Evolutionary conservation across 2,888 invertebrate genomes (phyloP), one percentile per base, ranked within the genome.

Genomic region (Furcula furcula): DNA sequence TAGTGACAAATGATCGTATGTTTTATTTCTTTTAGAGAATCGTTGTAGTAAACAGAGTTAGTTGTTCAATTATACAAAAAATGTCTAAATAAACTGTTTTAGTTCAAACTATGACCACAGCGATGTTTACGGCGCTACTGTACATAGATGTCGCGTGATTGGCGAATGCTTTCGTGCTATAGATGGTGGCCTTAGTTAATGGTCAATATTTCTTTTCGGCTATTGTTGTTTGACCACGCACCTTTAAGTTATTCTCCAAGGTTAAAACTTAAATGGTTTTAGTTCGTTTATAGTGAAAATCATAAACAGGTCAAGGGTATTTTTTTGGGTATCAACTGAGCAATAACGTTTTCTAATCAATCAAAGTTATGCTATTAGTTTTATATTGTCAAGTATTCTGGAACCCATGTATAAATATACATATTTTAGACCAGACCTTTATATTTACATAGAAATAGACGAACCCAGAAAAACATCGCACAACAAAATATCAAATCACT

Each of bases 151-250:
- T 66, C 51, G 64, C 62, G 63, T 64, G 61, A 51, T 43, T 33
- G 29, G 30, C 40, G 13, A 49, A 51, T 45, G 63, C 61, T 51
- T 50, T 40, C n/a, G 36, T 43, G 33, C 55, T 50, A 42, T 39
- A 39, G n/a, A n/a, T 46, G 69, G 71, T 66, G 56, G 66, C 44
- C 60, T 47, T 26, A 10, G 35, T 46, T 67, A 67, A 74, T 47
- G 67, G 73, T 50, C 64, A 52, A 36, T 39, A 35, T 29, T 40
- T 30, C 36, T 46, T 43, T 36, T 47, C 31, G 34, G 34, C 37
- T 40, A 51, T 40, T 35, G 43, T 31, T 34, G 36, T 48, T 40
- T 47, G 51, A 39, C 55, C 63, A 45, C 65, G 30, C 56, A 56
- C 50, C 14, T 29, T 11, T 6, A 13, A n/a, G n/a, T n/a, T n/a